These are phyloP conservation scores for Seladonia tumulorum DNA, from an alignment of 2,888 invertebrate genomes.

Conservation along the genomic window DNA sequence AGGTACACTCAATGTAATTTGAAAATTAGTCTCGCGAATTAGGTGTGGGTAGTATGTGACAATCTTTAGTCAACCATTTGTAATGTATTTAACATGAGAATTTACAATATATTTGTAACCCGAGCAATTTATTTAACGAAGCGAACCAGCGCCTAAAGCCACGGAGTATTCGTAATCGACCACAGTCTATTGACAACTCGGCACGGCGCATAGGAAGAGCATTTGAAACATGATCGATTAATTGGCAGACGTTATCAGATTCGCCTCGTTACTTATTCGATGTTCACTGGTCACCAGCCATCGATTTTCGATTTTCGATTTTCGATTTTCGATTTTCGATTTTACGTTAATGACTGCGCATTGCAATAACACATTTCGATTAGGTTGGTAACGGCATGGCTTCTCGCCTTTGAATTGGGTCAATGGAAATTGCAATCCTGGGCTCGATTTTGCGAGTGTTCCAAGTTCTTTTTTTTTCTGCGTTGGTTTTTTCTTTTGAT, in stretches of 20 bases:
- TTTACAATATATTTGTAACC: background rate
- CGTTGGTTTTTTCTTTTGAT: background rate
- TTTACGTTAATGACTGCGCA: background rate
- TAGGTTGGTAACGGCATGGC: background rate
- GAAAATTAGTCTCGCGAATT: no score
- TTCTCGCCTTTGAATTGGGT: background rate
- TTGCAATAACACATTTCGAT: slow-evolving; percentile 1
- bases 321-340: slow-evolving; percentile 11
- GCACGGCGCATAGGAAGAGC: background rate
- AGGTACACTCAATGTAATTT: no score
- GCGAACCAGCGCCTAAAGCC: background rate
- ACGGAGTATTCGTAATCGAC: background rate
- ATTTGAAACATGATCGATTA: slow-evolving; percentile 21
- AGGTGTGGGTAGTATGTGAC: no score
- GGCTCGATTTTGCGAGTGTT: background rate
- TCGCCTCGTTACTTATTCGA: slow-evolving; percentile 2
- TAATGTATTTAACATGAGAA: no score
- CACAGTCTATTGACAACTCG: background rate
- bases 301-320: slow-evolving; percentile 14
- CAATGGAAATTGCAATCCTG: background rate
- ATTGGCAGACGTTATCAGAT: slow-evolving; percentile 14
- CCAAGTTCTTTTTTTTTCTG: background rate
- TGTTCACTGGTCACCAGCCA: background rate
- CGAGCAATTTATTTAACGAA: background rate
- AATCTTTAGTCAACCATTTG: background rate